Conservation (phyloP, 2,113 vertebrate genomes). For the Alethe castanea region DNA sequence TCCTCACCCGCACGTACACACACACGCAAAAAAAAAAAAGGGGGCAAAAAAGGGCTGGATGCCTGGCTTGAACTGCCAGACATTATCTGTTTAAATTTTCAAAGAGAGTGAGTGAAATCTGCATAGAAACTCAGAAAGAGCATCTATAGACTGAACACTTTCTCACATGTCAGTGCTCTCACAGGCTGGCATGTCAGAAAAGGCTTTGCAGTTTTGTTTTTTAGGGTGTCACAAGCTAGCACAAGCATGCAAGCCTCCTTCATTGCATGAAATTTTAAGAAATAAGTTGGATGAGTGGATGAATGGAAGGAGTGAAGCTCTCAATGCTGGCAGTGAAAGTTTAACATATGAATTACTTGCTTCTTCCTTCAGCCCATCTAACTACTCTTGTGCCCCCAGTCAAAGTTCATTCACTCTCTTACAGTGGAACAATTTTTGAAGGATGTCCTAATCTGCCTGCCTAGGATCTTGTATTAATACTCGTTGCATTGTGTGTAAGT, state of each 20-base stretch:
- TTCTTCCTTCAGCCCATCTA: background rate
- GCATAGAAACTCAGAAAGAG: conserved; percentile 28
- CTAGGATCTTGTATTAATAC: background rate
- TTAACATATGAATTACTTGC: background rate
- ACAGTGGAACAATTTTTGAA: background rate
- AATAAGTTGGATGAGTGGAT: background rate
- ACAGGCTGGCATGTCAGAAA: conserved; percentile 48
- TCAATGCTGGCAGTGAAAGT: background rate
- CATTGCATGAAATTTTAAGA: background rate
- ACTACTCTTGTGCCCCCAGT: background rate
- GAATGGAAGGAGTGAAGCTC: background rate
- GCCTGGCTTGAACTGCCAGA: conserved; percentile 13
- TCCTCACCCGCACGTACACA: background rate
- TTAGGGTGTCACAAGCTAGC: conserved; percentile 31
- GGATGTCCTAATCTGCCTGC: background rate
- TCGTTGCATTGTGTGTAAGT: background rate
- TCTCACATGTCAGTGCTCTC: conserved; percentile 49
- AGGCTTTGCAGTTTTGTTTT: conserved; percentile 44
- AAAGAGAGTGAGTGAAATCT: background rate
- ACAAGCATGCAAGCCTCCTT: conserved; percentile 11
- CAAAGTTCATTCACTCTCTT: background rate
- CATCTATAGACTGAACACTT: conserved; percentile 29
- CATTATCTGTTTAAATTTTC: conserved; percentile 33
- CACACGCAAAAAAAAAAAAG: background rate
- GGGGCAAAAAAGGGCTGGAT: background rate